These are phyloP conservation scores for Pandemis cinnamomeana DNA, from an alignment of 2,888 invertebrate genomes.

Conservation along the genomic window DNA sequence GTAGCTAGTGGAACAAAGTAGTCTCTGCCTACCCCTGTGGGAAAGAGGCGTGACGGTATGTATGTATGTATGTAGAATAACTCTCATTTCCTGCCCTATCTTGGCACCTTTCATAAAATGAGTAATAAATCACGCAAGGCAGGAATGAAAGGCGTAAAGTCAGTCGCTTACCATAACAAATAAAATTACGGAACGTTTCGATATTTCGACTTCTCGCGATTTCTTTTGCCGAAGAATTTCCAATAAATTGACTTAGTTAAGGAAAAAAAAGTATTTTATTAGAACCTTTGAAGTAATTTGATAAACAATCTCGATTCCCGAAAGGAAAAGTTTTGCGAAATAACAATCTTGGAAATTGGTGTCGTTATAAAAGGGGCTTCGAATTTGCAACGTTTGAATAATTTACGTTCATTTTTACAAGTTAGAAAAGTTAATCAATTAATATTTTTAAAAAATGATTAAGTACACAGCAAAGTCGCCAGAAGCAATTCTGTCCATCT, in stretches of 20 bases:
- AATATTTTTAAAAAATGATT: no score
- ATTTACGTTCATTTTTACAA: background rate
- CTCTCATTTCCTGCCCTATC: constrained; percentile 5
- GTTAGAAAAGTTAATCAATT: no score
- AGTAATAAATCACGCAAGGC: constrained; percentile 25
- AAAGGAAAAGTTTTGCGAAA: constrained; percentile 9
- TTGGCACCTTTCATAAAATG: constrained; percentile 8
- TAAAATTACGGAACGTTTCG: constrained; percentile 40
- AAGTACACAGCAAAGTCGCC: no score
- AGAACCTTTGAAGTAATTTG: constrained; percentile 1
- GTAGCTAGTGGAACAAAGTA: no score
- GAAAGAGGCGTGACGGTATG: no score
- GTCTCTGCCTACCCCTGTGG: no score
- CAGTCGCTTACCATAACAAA: constrained; percentile 48
- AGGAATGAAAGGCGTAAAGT: constrained; percentile 31
- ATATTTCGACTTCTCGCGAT: constrained; percentile 7
- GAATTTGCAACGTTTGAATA: background rate
- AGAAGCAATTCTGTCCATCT: no score
- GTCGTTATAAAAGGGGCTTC: background rate
- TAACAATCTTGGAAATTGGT: constrained; percentile 10
- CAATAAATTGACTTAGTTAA: constrained; percentile 10
- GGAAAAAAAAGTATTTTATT: constrained; percentile 11
- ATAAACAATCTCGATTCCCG: constrained; percentile 11
- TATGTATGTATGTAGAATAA: no score
- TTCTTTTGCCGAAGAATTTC: constrained; percentile 4